Evolutionary conservation across 2,888 invertebrate genomes (phyloP).

Genomic region (Plebejus melissa): DNA sequence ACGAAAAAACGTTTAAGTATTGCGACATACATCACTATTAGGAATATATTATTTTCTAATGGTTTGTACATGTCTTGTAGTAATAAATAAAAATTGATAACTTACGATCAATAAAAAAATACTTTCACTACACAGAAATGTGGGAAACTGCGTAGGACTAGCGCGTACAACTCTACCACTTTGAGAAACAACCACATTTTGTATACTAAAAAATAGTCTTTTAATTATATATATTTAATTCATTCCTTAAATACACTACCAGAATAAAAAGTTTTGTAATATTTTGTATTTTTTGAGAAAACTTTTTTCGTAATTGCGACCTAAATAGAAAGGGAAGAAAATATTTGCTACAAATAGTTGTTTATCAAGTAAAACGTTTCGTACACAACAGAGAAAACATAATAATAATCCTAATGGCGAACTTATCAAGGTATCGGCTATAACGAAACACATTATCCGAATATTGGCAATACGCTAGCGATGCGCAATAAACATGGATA

Average conservation of each 20-base stretch:
- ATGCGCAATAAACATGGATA: conserved; percentile 33
- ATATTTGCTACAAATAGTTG: not conserved
- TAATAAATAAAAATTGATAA: conserved; percentile 19
- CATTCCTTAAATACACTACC: too few species aligned
- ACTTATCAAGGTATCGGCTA: conserved; percentile 11
- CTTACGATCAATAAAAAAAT: conserved; percentile 18
- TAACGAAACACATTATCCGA: conserved; percentile 5
- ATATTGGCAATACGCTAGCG: conserved; percentile 24
- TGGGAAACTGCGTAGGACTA: conserved; percentile 18
- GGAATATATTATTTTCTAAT: conserved; percentile 19
- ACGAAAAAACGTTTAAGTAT: not conserved
- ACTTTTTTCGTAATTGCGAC: not conserved
- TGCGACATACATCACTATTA: conserved; percentile 10
- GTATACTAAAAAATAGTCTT: not conserved
- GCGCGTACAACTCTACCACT: not conserved
- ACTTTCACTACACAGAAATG: conserved; percentile 18
- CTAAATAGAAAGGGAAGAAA: not conserved
- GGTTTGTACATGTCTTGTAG: conserved; percentile 17
- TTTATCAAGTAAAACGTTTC: not conserved
- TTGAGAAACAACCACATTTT: not conserved
- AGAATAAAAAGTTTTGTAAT: not conserved
- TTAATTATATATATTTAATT: too few species aligned
- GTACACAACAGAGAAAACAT: not conserved
- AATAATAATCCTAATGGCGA: conserved; percentile 7
- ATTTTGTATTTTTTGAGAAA: not conserved